phyloP scores from a whole-genome alignment of 2,113 vertebrate species.

The Mustela nigripes region DNA sequence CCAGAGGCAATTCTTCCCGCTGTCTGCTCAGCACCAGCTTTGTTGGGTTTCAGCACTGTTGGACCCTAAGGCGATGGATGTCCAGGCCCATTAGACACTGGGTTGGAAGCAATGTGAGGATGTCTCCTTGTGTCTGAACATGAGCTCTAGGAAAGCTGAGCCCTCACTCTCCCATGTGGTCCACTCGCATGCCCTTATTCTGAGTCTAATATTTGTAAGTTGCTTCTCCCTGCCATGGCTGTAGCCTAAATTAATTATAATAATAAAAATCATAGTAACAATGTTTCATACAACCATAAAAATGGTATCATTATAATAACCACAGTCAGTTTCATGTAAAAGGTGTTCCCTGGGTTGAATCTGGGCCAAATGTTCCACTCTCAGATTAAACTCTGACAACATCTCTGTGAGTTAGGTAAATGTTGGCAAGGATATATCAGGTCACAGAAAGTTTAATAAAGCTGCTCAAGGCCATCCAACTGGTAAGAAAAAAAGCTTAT shows the following conservation, averaged over 20 bases:
- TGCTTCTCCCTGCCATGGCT: too few relatives aligned
- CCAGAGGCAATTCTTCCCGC: constrained; percentile 70
- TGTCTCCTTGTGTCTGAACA: background rate
- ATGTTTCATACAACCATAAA: background rate
- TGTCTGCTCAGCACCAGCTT: constrained; percentile 78
- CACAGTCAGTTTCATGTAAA: background rate
- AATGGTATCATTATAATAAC: background rate
- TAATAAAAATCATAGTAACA: background rate
- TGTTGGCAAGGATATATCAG: background rate
- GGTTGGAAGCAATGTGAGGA: constrained; percentile 28
- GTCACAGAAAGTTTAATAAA: constrained; percentile 54
- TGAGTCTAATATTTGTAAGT: background rate
- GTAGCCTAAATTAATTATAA: background rate
- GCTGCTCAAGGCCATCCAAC: background rate
- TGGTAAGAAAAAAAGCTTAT: background rate
- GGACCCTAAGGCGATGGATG: constrained; percentile 69
- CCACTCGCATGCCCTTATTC: background rate
- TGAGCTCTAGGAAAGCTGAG: background rate
- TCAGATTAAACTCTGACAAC: background rate
- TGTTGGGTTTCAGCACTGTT: constrained; percentile 78
- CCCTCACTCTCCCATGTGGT: background rate
- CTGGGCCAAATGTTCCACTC: background rate
- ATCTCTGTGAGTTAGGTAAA: constrained; percentile 29
- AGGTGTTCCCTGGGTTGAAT: background rate
- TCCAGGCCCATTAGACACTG: constrained; percentile 75